Percentiles rank a stretch among this genome's conserved stretches.
Conservation (phyloP, 2,113 vertebrate genomes). For the Planiliza haematocheilus region DNA sequence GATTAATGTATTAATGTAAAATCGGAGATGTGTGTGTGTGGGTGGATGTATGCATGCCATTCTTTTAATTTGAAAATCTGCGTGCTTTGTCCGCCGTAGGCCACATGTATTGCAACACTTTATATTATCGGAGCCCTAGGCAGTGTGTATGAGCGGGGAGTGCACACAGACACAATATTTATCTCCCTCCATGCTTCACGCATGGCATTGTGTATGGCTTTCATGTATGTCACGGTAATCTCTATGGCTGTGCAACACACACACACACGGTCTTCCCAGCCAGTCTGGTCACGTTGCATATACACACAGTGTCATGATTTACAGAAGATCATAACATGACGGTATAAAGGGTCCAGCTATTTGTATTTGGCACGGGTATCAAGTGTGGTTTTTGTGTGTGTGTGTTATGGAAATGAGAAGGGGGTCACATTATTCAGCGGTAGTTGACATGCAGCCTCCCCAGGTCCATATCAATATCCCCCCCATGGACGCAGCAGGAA, state of each 20-base stretch:
- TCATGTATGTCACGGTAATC: slow-evolving; percentile 51
- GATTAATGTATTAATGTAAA: background rate
- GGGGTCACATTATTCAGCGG: slow-evolving; percentile 70
- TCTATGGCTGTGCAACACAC: slow-evolving; percentile 9
- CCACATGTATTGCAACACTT: slow-evolving; percentile 15
- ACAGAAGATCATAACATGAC: slow-evolving; percentile 48
- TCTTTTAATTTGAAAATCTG: slow-evolving; percentile 5
- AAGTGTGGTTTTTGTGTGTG: slow-evolving; percentile 33
- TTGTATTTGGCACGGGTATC: slow-evolving; percentile 37
- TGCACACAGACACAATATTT: slow-evolving; percentile 31
- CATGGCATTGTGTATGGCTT: slow-evolving; percentile 30
- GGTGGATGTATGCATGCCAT: background rate
- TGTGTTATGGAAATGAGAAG: slow-evolving; percentile 63
- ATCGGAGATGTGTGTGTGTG: slow-evolving; percentile 30
- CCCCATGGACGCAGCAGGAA: slow-evolving; percentile 35
- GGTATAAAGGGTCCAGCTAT: slow-evolving; percentile 30
- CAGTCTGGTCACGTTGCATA: slow-evolving; percentile 39
- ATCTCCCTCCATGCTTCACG: slow-evolving; percentile 29
- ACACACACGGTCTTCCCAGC: slow-evolving; percentile 12
- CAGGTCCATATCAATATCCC: slow-evolving; percentile 70
- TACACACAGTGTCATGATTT: slow-evolving; percentile 31
- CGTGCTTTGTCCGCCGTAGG: background rate
- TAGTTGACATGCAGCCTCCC: slow-evolving; percentile 65
- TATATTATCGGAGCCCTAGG: slow-evolving; percentile 6
- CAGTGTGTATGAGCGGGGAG: background rate